Conservation (phyloP, 92 coral and sea anemone genomes). For the Heliopora coerulea region DNA sequence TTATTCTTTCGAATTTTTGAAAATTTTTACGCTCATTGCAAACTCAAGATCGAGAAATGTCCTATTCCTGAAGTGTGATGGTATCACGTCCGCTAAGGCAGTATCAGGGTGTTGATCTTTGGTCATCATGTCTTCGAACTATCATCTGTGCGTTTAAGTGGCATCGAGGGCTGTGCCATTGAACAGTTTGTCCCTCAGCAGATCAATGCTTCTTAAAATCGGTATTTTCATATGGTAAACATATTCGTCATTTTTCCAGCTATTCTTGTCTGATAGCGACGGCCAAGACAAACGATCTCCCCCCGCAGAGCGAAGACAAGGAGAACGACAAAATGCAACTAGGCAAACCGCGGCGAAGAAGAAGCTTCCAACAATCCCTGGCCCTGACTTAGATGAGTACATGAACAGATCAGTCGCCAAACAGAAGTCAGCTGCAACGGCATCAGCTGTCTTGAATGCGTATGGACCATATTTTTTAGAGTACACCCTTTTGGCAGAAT, state of each 20-base stretch:
- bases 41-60: no score
- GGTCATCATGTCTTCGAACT: no score
- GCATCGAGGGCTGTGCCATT: no score
- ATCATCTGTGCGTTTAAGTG: no score
- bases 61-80: no score
- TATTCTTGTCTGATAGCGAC: background rate
- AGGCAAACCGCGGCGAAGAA: conserved; percentile 43
- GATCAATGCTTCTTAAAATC: no score
- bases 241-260: background rate
- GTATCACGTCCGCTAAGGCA: no score
- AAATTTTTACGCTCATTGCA: no score
- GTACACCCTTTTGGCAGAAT: conserved; percentile 95
- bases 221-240: no score
- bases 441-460: conserved; percentile 63
- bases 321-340: conserved; percentile 17
- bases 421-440: conserved; percentile 74
- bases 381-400: conserved; percentile 91
- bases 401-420: conserved; percentile 91
- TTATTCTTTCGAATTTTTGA: no score
- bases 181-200: no score
- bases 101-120: no score
- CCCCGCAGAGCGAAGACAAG: background rate
- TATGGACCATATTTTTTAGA: conserved; percentile 97
- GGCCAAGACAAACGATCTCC: conserved; percentile 11
- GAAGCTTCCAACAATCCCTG: conserved; percentile 81